phyloP scores from a whole-genome alignment of 1,140 invertebrate genomes.

The Meloidogyne chitwoodi region DNA sequence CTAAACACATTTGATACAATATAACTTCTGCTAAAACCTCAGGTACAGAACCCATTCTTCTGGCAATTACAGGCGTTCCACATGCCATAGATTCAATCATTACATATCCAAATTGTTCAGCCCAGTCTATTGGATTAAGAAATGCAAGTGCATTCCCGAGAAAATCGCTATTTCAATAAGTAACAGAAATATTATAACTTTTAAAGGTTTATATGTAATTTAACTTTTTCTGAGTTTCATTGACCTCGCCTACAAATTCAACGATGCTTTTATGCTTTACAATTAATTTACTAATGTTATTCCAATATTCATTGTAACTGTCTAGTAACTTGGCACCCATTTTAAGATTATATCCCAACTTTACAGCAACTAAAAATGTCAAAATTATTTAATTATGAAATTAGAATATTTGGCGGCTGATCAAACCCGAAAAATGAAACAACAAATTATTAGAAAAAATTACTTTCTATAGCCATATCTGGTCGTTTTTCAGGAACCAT shows the following conservation, averaged over 20 bases:
- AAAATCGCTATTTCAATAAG: background rate
- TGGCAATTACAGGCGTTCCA: conserved; percentile 22
- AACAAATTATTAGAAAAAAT: background rate
- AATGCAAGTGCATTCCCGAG: conserved; percentile 27
- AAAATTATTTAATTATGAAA: background rate
- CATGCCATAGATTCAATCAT: conserved; percentile 29
- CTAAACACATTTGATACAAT: background rate
- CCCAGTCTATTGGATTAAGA: conserved; percentile 25
- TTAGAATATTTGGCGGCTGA: too few species aligned
- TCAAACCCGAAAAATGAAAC: too few species aligned
- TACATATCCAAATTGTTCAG: conserved; percentile 27
- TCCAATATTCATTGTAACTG: background rate
- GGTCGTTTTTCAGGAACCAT: conserved; percentile 8
- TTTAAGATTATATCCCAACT: background rate
- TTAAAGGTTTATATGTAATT: too few species aligned
- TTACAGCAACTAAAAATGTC: background rate
- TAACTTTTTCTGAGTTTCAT: conserved; percentile 17
- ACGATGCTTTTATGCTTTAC: background rate
- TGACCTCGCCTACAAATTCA: conserved; percentile 14
- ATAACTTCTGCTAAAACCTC: background rate
- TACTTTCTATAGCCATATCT: conserved; percentile 11
- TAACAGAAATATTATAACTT: background rate
- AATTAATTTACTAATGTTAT: conserved; percentile 10
- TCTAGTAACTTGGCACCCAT: conserved; percentile 19
- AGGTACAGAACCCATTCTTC: conserved; percentile 4